Conservation (phyloP, 2,888 invertebrate species). For the Iphiclides podalirius region DNA sequence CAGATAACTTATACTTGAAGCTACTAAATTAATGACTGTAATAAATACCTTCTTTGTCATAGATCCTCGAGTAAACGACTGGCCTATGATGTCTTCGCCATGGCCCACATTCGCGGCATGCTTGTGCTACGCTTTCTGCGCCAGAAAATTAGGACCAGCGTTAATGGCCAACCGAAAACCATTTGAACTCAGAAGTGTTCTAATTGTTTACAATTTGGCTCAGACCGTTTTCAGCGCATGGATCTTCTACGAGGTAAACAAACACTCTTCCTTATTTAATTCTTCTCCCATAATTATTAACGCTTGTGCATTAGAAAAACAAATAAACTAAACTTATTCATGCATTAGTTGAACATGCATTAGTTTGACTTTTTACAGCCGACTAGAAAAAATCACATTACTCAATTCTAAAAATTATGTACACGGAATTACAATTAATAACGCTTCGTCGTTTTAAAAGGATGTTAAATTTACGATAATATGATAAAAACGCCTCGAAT, state of each 20-base stretch:
- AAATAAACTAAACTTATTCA: too few relatives aligned
- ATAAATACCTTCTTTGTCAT: conserved; percentile 52
- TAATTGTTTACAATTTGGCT: conserved; percentile 92
- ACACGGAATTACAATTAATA: conserved; percentile 6
- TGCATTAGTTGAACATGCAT: too few relatives aligned
- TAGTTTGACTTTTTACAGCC: too few relatives aligned
- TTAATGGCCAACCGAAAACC: conserved; percentile 95
- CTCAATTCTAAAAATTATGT: neutral
- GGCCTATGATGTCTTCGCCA: conserved; percentile 94
- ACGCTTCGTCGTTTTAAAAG: conserved; percentile 5
- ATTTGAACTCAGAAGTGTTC: conserved; percentile 87
- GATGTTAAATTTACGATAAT: conserved; percentile 3
- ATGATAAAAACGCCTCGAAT: neutral
- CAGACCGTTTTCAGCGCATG: conserved; percentile 95
- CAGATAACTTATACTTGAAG: too few relatives aligned
- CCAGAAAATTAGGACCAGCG: conserved; percentile 89
- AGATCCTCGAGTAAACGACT: conserved; percentile 94
- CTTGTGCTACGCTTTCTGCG: conserved; percentile 90
- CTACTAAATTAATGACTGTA: too few relatives aligned
- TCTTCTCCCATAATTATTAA: neutral
- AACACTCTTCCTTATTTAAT: too few relatives aligned
- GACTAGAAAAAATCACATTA: neutral
- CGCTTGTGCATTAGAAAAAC: neutral
- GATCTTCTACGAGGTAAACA: conserved; percentile 94
- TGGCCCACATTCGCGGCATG: conserved; percentile 92